These are phyloP conservation scores for Eupsittula cactorum DNA, from an alignment of 2,113 vertebrate genomes.

Conservation along the genomic window DNA sequence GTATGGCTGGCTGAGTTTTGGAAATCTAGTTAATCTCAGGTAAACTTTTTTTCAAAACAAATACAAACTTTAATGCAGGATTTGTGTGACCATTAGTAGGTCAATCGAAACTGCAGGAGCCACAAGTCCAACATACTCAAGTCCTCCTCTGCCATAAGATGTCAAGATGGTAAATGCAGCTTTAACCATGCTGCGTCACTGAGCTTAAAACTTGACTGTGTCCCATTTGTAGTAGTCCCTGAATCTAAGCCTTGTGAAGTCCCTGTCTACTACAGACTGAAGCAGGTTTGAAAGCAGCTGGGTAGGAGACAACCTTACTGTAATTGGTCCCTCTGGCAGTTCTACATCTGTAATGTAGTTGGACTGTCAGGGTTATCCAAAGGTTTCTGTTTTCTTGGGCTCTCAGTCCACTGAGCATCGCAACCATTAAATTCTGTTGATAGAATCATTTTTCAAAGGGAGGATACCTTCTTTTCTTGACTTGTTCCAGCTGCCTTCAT, in stretches of 20 bases:
- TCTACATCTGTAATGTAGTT: background rate
- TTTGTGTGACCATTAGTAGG: background rate
- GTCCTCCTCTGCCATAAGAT: background rate
- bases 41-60: background rate
- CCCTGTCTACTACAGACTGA: background rate
- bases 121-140: background rate
- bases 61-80: background rate
- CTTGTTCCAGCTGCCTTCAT: background rate
- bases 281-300: background rate
- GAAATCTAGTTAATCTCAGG: background rate
- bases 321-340: background rate
- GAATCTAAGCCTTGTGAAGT: background rate
- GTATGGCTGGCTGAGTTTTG: background rate
- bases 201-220: background rate
- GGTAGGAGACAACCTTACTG: background rate
- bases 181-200: background rate
- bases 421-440: background rate
- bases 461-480: background rate
- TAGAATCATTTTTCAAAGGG: conserved; percentile 6
- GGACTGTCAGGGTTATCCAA: background rate
- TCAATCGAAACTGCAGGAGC: rapidly evolving
- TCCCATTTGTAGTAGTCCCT: background rate
- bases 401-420: background rate
- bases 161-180: background rate
- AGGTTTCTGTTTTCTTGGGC: background rate